Evolutionary conservation across 2,797 vertebrate species (phyloP), one percentile per base, ranked within the genome.

Genomic region (Acanthurus leucopareius): DNA sequence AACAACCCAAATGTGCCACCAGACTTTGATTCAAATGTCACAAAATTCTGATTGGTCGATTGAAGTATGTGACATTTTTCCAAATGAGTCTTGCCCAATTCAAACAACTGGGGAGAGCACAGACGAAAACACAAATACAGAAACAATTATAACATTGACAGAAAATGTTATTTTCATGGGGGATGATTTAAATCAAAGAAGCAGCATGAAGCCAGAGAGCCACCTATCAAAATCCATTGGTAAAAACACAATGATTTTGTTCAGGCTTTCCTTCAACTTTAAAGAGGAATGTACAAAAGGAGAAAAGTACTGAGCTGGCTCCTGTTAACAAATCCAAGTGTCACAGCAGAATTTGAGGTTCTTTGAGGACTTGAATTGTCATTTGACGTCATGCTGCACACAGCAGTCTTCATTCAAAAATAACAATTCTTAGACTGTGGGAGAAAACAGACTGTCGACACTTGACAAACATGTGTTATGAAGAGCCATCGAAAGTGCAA

Each of bases 401-500:
- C 42, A 49, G 47, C 38, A 38, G 51, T 52, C 40, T 25, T 44
- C 16, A 52, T 42, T 70, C 20, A 20, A 13, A 20, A 47, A 61
- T 3, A 51, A 16, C 25, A 13, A 40, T 19, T n/a, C 15, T 61
- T 22, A 63, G 13, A 64, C 35, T 45, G n/a, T 62, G 32, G 52
- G 54, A 17, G 61, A 74, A 75, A 53, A 20, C 38, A 60, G 58
- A 66, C 35, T 53, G 76, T 45, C 67, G 47, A 61, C 51, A 56
- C 8, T 57, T 53, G 61, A 77, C 48, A 70, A 3, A 40, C n/a
- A 45, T 58, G 48, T 68, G 32, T 68, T 58, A 53, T 32, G 44
- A 64, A 66, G 57, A 44, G 56, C 66, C 54, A 25, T 69, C 44
- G 71, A 52, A 64, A 57, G 75, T 67, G 45, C 28, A 54, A 68